A percentile compares a stretch with the other conserved stretches of the same genome.
Evolutionary conservation across 2,797 vertebrate species (phyloP).

Genomic region (Buceros bicornis): DNA sequence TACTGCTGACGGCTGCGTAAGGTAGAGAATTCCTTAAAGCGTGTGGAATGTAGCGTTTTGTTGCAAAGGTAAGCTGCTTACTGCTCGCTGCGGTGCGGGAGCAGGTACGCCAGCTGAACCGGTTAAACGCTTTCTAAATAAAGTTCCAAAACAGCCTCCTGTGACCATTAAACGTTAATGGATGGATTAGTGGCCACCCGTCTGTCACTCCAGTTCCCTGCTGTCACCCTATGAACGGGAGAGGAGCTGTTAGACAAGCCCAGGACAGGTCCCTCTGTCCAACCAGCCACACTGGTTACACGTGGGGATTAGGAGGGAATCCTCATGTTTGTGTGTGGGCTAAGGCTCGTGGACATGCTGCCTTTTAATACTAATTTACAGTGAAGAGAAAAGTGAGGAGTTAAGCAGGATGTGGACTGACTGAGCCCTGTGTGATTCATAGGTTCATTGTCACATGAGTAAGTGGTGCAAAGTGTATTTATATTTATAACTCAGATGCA

Average conservation of each 20-base stretch:
- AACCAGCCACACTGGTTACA: background rate
- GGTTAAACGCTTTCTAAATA: background rate
- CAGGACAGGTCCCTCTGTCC: background rate
- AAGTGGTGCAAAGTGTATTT: background rate
- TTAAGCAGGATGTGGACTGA: background rate
- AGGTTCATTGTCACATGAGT: background rate
- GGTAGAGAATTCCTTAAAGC: accelerated
- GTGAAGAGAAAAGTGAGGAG: background rate
- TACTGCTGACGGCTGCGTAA: accelerated
- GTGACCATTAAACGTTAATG: background rate
- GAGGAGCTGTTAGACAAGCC: background rate
- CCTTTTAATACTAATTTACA: background rate
- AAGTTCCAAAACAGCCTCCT: background rate
- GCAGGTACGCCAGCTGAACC: background rate
- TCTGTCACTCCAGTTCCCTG: background rate
- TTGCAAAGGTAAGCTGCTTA: accelerated
- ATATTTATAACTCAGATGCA: background rate
- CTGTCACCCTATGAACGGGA: accelerated
- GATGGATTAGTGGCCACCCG: background rate
- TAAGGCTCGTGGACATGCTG: background rate
- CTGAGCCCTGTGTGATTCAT: background rate
- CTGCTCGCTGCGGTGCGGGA: accelerated
- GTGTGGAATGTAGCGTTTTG: accelerated
- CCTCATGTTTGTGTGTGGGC: background rate
- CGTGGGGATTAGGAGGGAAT: background rate